Evolutionary conservation across 1,140 invertebrate species (phyloP).

Genomic region (Polypedilum pembai): DNA sequence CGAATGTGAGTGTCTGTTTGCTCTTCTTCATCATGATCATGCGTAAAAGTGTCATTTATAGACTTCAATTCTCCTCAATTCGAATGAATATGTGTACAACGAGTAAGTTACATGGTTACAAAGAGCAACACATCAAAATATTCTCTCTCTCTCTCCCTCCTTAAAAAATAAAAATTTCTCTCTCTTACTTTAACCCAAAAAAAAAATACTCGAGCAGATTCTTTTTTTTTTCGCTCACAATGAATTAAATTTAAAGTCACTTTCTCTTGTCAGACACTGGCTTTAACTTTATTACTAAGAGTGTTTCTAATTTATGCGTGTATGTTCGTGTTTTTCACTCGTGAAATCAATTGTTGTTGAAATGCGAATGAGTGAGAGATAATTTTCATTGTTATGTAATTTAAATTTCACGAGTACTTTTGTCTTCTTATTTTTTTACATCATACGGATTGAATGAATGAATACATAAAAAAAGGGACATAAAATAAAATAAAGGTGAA

Average conservation of each 20-base stretch:
- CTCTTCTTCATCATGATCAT: neutral
- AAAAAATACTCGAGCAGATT: neutral
- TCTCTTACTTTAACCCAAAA: neutral
- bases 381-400: no score
- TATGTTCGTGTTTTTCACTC: no score
- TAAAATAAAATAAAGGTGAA: no score
- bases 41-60: constrained; percentile 12
- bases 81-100: neutral
- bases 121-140: constrained; percentile 9
- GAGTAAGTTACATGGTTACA: constrained; percentile 10
- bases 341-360: no score
- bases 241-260: constrained; percentile 19
- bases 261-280: neutral
- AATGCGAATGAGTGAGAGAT: no score
- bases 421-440: no score
- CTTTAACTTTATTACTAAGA: neutral
- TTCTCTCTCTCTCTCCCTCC: neutral
- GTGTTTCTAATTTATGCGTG: neutral
- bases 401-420: no score
- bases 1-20: neutral
- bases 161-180: neutral
- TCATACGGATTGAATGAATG: no score
- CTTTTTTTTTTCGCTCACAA: neutral
- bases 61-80: neutral
- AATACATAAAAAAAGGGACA: no score